Evolutionary conservation across 2,113 vertebrate species (phyloP), one percentile per base, ranked within the genome.

Genomic region (Amphiprion ocellaris): DNA sequence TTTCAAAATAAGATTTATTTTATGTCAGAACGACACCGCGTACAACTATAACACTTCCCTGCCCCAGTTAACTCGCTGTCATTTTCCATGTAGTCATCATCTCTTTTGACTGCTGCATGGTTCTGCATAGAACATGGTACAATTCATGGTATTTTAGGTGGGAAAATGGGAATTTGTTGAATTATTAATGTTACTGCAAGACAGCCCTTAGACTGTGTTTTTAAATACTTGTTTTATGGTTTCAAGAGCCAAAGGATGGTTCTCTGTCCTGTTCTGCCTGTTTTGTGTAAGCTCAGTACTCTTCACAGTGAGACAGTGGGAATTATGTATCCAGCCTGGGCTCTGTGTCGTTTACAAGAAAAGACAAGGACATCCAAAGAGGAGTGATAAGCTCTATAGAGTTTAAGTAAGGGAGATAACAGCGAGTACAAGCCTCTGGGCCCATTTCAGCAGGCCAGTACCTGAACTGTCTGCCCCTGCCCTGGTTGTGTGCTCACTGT

Each of bases 401-500:
- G 11, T 61, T 59, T 47, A 50, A 86, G 75, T 53, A 30, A 50
- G 49, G 41, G 65, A 74, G 59, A 72, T 79, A 55, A 69, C 56
- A 53, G 71, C 50, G 44, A 83, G 58, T 78, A 54, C 82, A 82
- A 82, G 78, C 69, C 41, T 24, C 37, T n/a, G 24, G 71, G 50
- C 82, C 19, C 21, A 68, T 88, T 83, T 80, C 11, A 83, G 44
- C 71, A 53, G 66, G 26, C 53, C 26, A 30, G 24, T 65, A 69
- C 70, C 83, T 74, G 76, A 81, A 73, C 77, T 54, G 69, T 82
- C 69, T 79, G 49, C 46, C 33, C n/a, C 59, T 65, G 21, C 21
- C 78, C 75, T 77, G 69, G 58, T 85, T 86, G 80, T 62, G 17
- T 54, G 41, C 58, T 72, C 59, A 62, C 39, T 85, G 74, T 71